Base-by-base conservation (phyloP, 1,140 invertebrate species). In the Trialeurodes vaporariorum region DNA sequence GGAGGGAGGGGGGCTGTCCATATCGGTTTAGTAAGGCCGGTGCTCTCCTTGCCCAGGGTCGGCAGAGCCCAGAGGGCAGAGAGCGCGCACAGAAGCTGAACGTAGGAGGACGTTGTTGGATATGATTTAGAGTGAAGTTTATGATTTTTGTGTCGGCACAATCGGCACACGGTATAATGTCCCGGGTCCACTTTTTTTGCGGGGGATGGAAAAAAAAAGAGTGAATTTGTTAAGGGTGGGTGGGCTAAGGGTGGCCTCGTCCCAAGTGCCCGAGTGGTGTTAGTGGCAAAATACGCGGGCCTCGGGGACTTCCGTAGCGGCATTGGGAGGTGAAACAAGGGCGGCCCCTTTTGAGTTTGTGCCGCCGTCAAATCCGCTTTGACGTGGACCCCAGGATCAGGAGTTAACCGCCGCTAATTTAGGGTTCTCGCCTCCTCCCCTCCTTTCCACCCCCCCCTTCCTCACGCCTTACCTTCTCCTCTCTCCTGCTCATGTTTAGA, bases 81-180 rank as follows among this genome's bases (percentile, higher is more conserved):
- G n/a, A n/a, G n/a, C n/a, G n/a, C n/a, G n/a, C n/a, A n/a, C n/a
- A n/a, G n/a, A n/a, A n/a, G n/a, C 34, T 5, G 17, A 17, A 17
- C 34, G 34, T 5, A 49, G 34, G 34, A 49, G 34, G 34, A 5
- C 34, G 34, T 17, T 49, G 34, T 49, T 17, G 34, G 34, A 49
- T 49, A 49, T 49, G 34, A 49, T 49, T 49, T 49, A 49, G 34
- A 49, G 34, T 49, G 34, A 49, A 49, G 34, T 49, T 49, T 49
- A 49, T 49, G 34, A 49, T 49, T 49, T 49, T 17, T 49, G 34
- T 49, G 34, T 49, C 17, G 34, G 34, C 34, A n/a, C n/a, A n/a
- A n/a, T n/a, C n/a, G n/a, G n/a, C n/a, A n/a, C n/a, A n/a, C n/a
- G n/a, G n/a, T n/a, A n/a, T n/a, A n/a, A n/a, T n/a, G n/a, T n/a